These are phyloP conservation scores for Mesoclemmys tuberculata DNA, from an alignment of 2,113 vertebrate genomes.

Conservation along the genomic window DNA sequence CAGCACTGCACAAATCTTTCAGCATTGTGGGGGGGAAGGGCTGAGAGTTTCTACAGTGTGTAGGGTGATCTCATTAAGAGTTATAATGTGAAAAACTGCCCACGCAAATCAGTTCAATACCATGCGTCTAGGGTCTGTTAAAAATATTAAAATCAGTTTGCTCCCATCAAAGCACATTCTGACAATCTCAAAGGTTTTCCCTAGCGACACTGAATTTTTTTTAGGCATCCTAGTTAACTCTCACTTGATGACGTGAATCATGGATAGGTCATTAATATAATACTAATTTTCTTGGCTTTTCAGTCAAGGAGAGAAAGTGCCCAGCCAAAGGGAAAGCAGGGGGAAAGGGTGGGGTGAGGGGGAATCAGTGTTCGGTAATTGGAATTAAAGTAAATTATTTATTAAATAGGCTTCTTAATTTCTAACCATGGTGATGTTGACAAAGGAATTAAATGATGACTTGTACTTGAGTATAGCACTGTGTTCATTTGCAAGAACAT, in stretches of 20 bases:
- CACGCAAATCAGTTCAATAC: not conserved
- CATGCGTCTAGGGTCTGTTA: conserved; percentile 56
- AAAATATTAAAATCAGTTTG: conserved; percentile 52
- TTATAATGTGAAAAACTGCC: conserved; percentile 55
- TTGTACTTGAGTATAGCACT: conserved; percentile 74
- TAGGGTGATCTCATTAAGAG: conserved; percentile 63
- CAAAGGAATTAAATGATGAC: conserved; percentile 85
- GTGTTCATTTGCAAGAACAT: conserved; percentile 77
- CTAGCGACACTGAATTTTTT: not conserved
- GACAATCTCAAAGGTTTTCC: not conserved
- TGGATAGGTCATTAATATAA: conserved; percentile 1
- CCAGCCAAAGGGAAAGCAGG: not conserved
- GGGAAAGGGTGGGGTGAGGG: not conserved
- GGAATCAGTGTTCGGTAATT: conserved; percentile 57
- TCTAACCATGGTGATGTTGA: conserved; percentile 79
- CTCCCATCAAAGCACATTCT: not conserved
- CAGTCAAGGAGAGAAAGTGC: not conserved
- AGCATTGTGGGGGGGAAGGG: conserved; percentile 30
- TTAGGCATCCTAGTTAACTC: conserved; percentile 1
- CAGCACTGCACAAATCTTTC: conserved; percentile 34
- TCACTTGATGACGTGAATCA: not conserved
- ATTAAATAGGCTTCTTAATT: conserved; percentile 83
- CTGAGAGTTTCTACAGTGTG: not conserved
- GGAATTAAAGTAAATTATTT: conserved; percentile 81
- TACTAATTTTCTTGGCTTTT: conserved; percentile 37